Evolutionary conservation across 1,140 invertebrate species (phyloP).

Genomic region (Drosophila tani): DNA sequence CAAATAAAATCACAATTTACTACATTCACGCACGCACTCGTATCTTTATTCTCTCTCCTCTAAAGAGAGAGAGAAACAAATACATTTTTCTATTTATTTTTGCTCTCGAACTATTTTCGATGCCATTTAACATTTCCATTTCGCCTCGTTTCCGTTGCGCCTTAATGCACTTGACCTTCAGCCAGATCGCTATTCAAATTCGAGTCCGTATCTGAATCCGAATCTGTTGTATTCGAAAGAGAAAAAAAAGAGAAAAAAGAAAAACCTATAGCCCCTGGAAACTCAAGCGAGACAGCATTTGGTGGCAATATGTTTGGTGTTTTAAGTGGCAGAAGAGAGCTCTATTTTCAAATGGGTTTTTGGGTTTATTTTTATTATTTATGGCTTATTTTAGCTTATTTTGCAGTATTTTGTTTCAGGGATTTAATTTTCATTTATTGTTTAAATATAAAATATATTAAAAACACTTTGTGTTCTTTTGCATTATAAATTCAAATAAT

Average conservation of each 20-base stretch:
- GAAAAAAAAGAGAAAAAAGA: background rate
- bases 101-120: conserved; percentile 50
- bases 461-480: no score
- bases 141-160: conserved; percentile 70
- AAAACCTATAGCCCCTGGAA: background rate
- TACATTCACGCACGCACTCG: conserved; percentile 61
- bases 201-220: conserved; percentile 3
- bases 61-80: background rate
- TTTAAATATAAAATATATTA: background rate
- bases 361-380: background rate
- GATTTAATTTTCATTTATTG: conserved; percentile 1
- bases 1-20: conserved; percentile 77
- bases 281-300: conserved; percentile 41
- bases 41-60: background rate
- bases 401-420: background rate
- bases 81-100: conserved; percentile 4
- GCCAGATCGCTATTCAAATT: conserved; percentile 25
- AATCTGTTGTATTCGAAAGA: background rate
- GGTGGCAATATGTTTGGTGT: conserved; percentile 17
- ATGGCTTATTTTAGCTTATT: background rate
- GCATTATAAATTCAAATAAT: no score
- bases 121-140: conserved; percentile 69
- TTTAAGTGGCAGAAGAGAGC: background rate
- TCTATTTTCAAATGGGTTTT: conserved; percentile 6
- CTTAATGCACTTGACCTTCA: conserved; percentile 82